These are phyloP conservation scores for Thamnaconus septentrionalis DNA, from an alignment of 2,113 vertebrate species.

Conservation along the genomic window DNA sequence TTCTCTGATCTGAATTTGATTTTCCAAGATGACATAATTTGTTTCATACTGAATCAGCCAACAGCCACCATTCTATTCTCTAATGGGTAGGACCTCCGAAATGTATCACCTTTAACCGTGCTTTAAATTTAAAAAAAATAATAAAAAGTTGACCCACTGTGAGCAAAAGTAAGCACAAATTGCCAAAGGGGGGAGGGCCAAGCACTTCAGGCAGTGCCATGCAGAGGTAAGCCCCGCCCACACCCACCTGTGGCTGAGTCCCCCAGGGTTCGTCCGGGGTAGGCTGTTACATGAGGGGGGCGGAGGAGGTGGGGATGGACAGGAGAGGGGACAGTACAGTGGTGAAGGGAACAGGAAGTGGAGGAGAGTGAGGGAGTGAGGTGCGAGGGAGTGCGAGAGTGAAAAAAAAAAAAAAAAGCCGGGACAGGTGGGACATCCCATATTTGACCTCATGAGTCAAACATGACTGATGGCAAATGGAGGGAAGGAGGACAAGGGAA, in stretches of 20 bases:
- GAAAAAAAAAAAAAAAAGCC: conserved; percentile 36
- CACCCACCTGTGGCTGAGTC: conserved; percentile 93
- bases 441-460: conserved; percentile 62
- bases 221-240: conserved; percentile 73
- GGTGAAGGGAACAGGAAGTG: conserved; percentile 26
- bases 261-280: conserved; percentile 90
- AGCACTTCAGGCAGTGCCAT: conserved; percentile 75
- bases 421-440: conserved; percentile 35
- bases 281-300: conserved; percentile 85
- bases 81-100: conserved; percentile 2
- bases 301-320: conserved; percentile 34
- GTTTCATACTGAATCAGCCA: neutral
- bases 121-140: too few relatives aligned
- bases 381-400: conserved; percentile 43
- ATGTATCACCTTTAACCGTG: neutral
- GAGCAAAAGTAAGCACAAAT: conserved; percentile 17
- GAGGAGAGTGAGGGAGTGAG: conserved; percentile 53
- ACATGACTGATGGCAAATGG: conserved; percentile 28
- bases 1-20: conserved; percentile 7
- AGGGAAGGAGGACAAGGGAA: conserved; percentile 56
- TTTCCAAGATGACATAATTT: neutral
- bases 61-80: neutral
- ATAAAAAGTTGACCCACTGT: conserved; percentile 14
- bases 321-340: too few relatives aligned
- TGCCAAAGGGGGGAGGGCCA: conserved; percentile 47